Base-by-base conservation (phyloP, 2,888 invertebrate genomes). In the Schizaphis graminum region DNA sequence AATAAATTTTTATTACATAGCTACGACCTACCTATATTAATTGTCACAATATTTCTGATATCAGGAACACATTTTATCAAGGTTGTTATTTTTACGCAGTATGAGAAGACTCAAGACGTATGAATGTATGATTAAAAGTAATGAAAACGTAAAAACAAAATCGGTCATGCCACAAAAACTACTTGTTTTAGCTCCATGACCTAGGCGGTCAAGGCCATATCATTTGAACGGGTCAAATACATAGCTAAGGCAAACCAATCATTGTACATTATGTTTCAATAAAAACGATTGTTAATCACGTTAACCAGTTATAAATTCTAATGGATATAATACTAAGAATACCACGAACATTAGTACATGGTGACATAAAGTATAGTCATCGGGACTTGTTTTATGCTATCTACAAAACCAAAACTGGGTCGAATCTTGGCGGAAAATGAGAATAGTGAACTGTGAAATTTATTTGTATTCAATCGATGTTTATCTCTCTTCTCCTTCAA, bases 261-360 rank as follows among this genome's bases (percentile, higher is more conserved):
- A 94, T 61, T 91, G 94, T 94, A 67, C 86, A 91, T 91, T 94
- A 94, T 94, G 90, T 91, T n/a, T 87, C 86, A 94, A 94, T 94
- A 94, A 94, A 94, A 94, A 94, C 41, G 67, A 94, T 94, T 91
- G 86, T 94, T 91, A 90, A 94, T 94, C 87, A 86, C 35, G 13
- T 90, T 93, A 93, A 93, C 93, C 93, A 93, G 93, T 93, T n/a
- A n/a, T n/a, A n/a, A n/a, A n/a, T n/a, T 90, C 28, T 94, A 41
- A 94, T 86, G 94, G 90, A 94, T 86, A 94, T 86, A 91, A 61
- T 77, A 77, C 87, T 91, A 41, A 44, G 87, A 94, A 94, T 93
- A 67, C 86, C 5, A 3, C 41, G 67, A 53, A 93, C 28, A n/a
- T 49, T 44, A 24, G 35, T 24, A 67, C 53, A 77, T 28, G 3